These are phyloP conservation scores for Pelodiscus sinensis DNA, from an alignment of 2,113 vertebrate genomes.

Conservation along the genomic window DNA sequence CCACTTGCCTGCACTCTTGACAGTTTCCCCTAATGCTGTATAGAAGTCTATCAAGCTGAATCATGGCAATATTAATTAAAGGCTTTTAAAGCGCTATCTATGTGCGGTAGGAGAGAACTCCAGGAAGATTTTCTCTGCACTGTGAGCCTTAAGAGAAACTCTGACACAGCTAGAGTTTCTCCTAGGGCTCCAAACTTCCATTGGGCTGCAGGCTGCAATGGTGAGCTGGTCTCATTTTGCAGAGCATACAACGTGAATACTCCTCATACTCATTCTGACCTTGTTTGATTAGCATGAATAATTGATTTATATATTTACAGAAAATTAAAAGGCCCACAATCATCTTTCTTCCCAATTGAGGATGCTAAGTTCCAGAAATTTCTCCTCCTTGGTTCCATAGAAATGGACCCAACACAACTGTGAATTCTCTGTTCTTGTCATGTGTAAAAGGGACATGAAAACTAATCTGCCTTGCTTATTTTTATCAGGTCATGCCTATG, in stretches of 20 bases:
- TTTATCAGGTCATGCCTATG: constrained; percentile 81
- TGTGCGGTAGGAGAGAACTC: background rate
- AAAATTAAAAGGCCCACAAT: background rate
- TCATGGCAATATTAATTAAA: background rate
- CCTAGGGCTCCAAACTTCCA: background rate
- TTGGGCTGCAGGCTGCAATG: background rate
- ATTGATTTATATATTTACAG: background rate
- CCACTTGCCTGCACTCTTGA: background rate
- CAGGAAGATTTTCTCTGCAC: background rate
- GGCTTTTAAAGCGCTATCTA: background rate
- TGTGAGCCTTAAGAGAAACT: background rate
- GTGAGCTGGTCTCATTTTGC: background rate
- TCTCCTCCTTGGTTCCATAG: background rate
- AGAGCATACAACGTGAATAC: fast-evolving
- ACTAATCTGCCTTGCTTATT: constrained; percentile 76
- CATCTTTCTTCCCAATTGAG: background rate
- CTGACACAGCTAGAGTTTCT: background rate
- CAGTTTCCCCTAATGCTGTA: background rate
- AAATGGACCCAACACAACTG: background rate
- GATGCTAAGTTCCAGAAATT: background rate
- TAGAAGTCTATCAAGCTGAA: background rate
- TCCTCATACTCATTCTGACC: background rate
- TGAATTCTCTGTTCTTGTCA: background rate
- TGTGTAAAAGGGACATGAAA: background rate
- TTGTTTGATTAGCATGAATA: fast-evolving